These are phyloP conservation scores for Diadophis punctatus DNA, from an alignment of 2,113 vertebrate genomes.

Conservation along the genomic window DNA sequence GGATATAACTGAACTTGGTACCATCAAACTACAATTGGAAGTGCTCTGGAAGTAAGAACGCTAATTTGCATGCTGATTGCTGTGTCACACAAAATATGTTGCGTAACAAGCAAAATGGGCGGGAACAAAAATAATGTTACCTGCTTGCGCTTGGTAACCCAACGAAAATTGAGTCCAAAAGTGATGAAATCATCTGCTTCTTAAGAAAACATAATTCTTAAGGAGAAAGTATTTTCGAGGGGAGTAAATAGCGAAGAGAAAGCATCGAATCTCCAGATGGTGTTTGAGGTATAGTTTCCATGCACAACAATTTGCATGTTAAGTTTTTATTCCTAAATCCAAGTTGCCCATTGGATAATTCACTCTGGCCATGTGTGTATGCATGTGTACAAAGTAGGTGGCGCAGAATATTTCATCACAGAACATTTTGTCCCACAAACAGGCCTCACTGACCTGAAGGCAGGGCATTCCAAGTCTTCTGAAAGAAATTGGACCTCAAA, in stretches of 20 bases:
- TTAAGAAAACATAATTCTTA: neutral
- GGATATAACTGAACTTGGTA: slow-evolving; percentile 93
- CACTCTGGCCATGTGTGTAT: neutral
- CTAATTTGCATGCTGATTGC: neutral
- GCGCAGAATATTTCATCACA: neutral
- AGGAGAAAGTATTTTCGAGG: neutral
- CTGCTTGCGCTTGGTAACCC: neutral
- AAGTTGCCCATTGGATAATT: neutral
- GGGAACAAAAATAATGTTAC: neutral
- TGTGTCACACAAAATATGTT: neutral
- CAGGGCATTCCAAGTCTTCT: neutral
- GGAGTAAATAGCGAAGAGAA: neutral
- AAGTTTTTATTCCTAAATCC: neutral
- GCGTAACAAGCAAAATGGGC: neutral
- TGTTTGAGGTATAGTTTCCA: neutral
- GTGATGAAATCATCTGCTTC: neutral
- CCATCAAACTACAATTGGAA: slow-evolving; percentile 93
- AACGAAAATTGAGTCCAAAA: neutral
- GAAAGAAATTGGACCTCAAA: neutral
- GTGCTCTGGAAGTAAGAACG: slow-evolving; percentile 89
- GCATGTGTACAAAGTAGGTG: neutral
- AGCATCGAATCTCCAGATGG: neutral
- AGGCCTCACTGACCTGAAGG: neutral
- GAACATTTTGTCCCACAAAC: neutral
- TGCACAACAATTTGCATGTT: neutral